Conservation (phyloP, 1,140 invertebrate species). For the Nasonia giraulti region DNA sequence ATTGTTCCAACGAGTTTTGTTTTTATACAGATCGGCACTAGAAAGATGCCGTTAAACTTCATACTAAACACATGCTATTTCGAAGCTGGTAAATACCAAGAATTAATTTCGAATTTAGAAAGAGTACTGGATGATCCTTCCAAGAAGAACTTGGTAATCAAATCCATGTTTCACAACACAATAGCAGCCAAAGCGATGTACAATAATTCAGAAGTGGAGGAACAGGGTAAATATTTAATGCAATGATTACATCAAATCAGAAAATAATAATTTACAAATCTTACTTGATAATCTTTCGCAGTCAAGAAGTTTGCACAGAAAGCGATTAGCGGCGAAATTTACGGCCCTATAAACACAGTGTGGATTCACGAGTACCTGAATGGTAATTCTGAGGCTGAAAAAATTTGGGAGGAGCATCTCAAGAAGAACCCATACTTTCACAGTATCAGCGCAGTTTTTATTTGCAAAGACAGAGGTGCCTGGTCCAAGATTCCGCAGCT, state of each 20-base stretch:
- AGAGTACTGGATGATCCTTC: background rate
- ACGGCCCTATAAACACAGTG: background rate
- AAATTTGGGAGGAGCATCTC: conserved; percentile 23
- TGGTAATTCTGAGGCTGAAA: conserved; percentile 25
- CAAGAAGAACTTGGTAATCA: background rate
- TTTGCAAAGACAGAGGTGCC: background rate
- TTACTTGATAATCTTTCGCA: background rate
- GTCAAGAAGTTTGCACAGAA: conserved; percentile 8
- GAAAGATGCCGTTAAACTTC: background rate
- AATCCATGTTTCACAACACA: background rate
- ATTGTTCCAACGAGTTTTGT: background rate
- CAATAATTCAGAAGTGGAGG: background rate
- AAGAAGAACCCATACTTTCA: background rate
- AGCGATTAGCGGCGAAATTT: background rate
- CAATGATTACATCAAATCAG: background rate
- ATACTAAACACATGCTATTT: background rate
- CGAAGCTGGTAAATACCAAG: conserved; percentile 7
- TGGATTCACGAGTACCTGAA: conserved; percentile 27
- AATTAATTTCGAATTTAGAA: conserved; percentile 10
- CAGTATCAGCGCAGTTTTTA: background rate
- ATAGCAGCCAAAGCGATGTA: background rate
- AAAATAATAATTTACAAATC: background rate
- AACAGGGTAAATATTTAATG: conserved; percentile 31
- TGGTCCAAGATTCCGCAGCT: background rate
- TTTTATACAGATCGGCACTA: background rate